These are phyloP conservation scores for Cryptocephalus moraei DNA, from an alignment of 2,888 invertebrate species.

Conservation along the genomic window DNA sequence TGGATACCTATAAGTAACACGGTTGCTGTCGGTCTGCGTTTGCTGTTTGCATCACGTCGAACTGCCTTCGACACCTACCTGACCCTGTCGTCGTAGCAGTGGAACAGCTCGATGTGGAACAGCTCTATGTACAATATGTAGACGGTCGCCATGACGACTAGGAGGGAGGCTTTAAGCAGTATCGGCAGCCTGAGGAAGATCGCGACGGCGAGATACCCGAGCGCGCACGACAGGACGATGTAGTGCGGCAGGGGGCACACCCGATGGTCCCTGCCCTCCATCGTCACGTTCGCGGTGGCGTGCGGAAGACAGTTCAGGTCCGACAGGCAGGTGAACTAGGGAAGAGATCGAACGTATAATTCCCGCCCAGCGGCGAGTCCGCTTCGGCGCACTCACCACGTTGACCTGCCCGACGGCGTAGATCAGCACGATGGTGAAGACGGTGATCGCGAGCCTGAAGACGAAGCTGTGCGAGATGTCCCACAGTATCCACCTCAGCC, in stretches of 20 bases:
- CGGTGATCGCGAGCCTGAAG: constrained; percentile 73
- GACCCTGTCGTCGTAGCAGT: constrained; percentile 69
- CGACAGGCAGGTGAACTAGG: constrained; percentile 54
- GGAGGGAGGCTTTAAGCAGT: constrained; percentile 66
- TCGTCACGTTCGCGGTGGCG: constrained; percentile 43
- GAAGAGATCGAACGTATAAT: background rate
- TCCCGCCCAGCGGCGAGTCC: too few relatives aligned
- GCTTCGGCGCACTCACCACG: constrained; percentile 59
- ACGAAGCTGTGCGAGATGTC: constrained; percentile 78
- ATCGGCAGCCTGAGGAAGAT: constrained; percentile 78
- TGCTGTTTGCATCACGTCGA: too few relatives aligned
- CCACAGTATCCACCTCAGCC: constrained; percentile 75
- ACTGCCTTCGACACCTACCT: constrained; percentile 45
- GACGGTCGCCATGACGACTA: constrained; percentile 68
- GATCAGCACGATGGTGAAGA: constrained; percentile 76
- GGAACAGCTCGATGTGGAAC: constrained; percentile 70
- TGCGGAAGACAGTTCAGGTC: constrained; percentile 39
- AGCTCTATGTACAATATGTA: constrained; percentile 72
- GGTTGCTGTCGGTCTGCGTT: too few relatives aligned
- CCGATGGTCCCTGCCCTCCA: constrained; percentile 54
- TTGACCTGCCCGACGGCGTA: constrained; percentile 88
- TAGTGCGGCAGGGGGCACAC: constrained; percentile 81
- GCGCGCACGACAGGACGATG: constrained; percentile 72
- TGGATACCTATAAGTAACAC: too few relatives aligned
- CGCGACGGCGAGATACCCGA: constrained; percentile 76